Conservation (phyloP, 2,888 invertebrate species). For the Gandaritis pyraliata region DNA sequence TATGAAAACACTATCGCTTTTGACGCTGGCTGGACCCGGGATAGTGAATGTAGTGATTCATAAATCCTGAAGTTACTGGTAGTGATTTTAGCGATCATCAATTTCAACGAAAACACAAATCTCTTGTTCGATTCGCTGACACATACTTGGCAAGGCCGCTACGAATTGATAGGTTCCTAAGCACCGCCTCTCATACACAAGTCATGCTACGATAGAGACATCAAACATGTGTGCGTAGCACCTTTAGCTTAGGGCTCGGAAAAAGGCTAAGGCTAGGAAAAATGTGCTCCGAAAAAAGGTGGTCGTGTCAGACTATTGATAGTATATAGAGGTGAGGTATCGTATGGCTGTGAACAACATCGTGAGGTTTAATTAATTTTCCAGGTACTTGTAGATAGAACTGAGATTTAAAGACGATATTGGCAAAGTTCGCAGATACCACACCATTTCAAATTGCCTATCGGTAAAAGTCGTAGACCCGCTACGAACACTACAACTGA, state of each 20-base stretch:
- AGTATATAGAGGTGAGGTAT: constrained; percentile 31
- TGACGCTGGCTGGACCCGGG: background rate
- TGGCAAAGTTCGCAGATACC: constrained; percentile 44
- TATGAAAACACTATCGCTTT: background rate
- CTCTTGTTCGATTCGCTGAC: constrained; percentile 24
- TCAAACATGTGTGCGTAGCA: constrained; percentile 8
- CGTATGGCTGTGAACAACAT: constrained; percentile 36
- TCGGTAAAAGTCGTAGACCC: constrained; percentile 36
- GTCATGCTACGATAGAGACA: constrained; percentile 17
- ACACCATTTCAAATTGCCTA: constrained; percentile 32
- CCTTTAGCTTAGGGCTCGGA: constrained; percentile 24
- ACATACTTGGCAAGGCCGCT: constrained; percentile 30
- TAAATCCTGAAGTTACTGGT: too few species aligned
- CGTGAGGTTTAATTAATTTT: constrained; percentile 48
- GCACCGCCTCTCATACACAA: constrained; percentile 15
- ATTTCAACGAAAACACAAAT: constrained; percentile 23
- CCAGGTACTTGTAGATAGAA: constrained; percentile 1
- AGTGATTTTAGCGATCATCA: constrained; percentile 25
- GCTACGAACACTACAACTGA: constrained; percentile 42
- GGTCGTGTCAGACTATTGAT: constrained; percentile 14
- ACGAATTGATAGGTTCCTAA: constrained; percentile 28
- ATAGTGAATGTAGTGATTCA: too few species aligned
- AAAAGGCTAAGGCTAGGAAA: background rate
- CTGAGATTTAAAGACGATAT: constrained; percentile 35
- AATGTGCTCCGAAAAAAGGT: background rate